Base-by-base conservation (phyloP, 2,113 vertebrate genomes). In the Lagopus muta region DNA sequence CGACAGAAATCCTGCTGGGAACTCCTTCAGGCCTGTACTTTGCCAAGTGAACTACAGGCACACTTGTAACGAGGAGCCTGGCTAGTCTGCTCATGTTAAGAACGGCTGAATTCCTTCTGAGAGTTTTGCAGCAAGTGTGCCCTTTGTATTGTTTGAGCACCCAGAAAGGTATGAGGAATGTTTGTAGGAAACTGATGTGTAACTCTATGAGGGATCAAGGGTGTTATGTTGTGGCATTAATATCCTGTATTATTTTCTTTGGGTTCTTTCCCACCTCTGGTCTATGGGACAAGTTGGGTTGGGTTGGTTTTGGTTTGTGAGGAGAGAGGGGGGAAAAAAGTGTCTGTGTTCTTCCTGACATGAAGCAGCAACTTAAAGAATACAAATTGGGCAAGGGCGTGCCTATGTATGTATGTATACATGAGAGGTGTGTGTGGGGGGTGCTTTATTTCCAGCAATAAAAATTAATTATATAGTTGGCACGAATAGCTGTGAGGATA, bases 391-490 rank as follows among this genome's bases (percentile, higher is more conserved):
- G 30, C 89, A 73, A 86, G 71, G 79, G 55, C 70, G 72, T 92
- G 82, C 71, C 22, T 79, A 19, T 84, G 8, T 94, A 10, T 72
- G 19, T 72, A 11, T 75, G 21, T 75, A 9, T 22, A 15, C n/a
- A 38, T 85, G 36, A 43, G 43, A 43, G 82, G 54, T 6, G 50
- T 50, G 22, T 50, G 24, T 27, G 50, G 25, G 12, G n/a, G 38
- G 50, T 10, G 38, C 81, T 91, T 89, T 94, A 86, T 96, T 95
- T 95, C 91, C 77, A 80, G 81, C 95, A 97, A 98, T 97, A 96
- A 97, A 97, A 97, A 96, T 57, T 97, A 97, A 97, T 97, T 97
- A 96, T 67, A 92, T 54, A 93, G 79, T 86, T 92, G 82, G 77
- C 95, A 93, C 93, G 97, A 97, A 89, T 97, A 97, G 95, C 96